Evolutionary conservation across 1,140 invertebrate genomes (phyloP), one percentile per base, ranked within the genome.

Genomic region (Drosophila takahashii): DNA sequence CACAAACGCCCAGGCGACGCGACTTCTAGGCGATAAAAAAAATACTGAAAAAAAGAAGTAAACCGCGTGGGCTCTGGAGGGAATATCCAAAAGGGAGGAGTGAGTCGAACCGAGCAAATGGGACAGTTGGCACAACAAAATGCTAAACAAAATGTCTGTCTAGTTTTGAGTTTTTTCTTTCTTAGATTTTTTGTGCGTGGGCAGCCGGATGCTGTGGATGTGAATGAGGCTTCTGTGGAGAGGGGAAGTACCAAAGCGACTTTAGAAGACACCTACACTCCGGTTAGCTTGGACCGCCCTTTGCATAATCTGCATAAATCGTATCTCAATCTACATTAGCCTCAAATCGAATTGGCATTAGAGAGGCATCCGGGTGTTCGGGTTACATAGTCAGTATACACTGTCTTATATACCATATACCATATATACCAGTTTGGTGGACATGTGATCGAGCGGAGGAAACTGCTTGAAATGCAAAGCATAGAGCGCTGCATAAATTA

Each of bases 401-500:
- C 53, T 58, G 54, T 41, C 10, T 16, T 58, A 10, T 67, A 64
- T 71, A 47, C 4, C 13, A 60, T 27, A 32, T 32, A 51, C 27
- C 27, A 48, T 60, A 16, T 66, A 83, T 69, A 74, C 79, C 70
- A 69, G 74, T 81, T 81, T 81, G 47, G 34, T 70, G 39, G 56
- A 58, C 59, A 70, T 69, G 51, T 61, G 71, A 59, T 44, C 67
- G 39, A 36, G 36, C 48, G 64, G 73, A 83, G 79, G 79, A 83
- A 85, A 69, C 66, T 76, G 76, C 59, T 84, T 67, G 66, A 72
- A 77, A 84, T 84, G 64, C 80, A 69, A 77, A 84, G 50, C 72
- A 84, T 76, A 67, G 70, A 73, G 64, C 39, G 62, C 34, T 79
- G 66, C 72, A 84, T 85, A 84, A 84, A 84, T 84, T 79, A 84